phyloP scores from a whole-genome alignment of 2,888 invertebrate genomes.

The Chromoteleia sp. region DNA sequence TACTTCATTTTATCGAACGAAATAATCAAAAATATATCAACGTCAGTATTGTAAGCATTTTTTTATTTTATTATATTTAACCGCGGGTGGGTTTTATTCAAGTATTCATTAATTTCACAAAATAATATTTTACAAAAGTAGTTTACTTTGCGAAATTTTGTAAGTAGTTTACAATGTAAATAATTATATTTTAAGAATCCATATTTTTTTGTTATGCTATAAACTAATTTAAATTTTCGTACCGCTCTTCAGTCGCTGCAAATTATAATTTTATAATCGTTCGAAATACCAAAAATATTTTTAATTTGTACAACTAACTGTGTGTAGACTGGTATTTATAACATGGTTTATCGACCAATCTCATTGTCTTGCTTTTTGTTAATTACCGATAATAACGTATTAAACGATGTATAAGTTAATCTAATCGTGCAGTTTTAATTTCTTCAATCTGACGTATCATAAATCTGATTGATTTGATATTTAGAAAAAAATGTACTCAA shows the following conservation, averaged over 20 bases:
- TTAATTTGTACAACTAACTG: slow-evolving; percentile 41
- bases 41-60: slow-evolving; percentile 58
- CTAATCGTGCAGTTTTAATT: slow-evolving; percentile 11
- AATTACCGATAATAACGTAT: slow-evolving; percentile 44
- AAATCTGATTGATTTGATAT: neutral
- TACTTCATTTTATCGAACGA: slow-evolving; percentile 14
- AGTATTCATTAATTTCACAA: slow-evolving; percentile 22
- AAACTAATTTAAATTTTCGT: slow-evolving; percentile 30
- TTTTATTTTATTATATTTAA: slow-evolving; percentile 25
- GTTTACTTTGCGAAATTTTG: slow-evolving; percentile 21
- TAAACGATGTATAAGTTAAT: slow-evolving; percentile 54
- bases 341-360: slow-evolving; percentile 6
- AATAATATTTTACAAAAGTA: slow-evolving; percentile 17
- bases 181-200: slow-evolving; percentile 25
- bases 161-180: slow-evolving; percentile 51
- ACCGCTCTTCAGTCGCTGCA: slow-evolving; percentile 24
- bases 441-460: neutral
- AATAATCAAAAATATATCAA: slow-evolving; percentile 35
- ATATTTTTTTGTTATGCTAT: slow-evolving; percentile 27
- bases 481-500: neutral
- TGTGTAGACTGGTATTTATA: slow-evolving; percentile 47
- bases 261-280: slow-evolving; percentile 37
- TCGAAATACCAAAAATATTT: slow-evolving; percentile 57
- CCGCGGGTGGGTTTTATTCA: slow-evolving; percentile 24
- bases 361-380: slow-evolving; percentile 50